Percentiles rank a stretch among this genome's conserved stretches.
Conservation (phyloP, 2,113 vertebrate genomes). For the Prionailurus viverrinus region DNA sequence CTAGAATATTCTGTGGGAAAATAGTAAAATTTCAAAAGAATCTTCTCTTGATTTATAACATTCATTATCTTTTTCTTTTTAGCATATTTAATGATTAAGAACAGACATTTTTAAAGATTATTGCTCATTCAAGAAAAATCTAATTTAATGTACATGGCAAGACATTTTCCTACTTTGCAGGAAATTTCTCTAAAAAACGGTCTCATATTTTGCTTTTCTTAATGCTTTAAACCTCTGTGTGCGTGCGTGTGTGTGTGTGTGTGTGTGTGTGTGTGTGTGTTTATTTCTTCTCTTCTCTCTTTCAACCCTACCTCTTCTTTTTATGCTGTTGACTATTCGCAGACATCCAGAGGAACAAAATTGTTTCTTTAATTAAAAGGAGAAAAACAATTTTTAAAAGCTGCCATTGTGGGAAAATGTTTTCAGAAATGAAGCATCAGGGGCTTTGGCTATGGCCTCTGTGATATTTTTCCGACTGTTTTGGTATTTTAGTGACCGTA, state of each 20-base stretch:
- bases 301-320: not conserved
- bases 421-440: constrained; percentile 79
- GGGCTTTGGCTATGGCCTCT: constrained; percentile 71
- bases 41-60: not conserved
- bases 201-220: not conserved
- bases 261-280: not conserved
- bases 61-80: constrained; percentile 26
- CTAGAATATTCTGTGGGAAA: not conserved
- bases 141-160: not conserved
- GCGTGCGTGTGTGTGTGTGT: too few species aligned
- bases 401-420: constrained; percentile 76
- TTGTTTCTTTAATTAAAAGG: constrained; percentile 79
- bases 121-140: not conserved
- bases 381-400: constrained; percentile 77
- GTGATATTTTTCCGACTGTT: constrained; percentile 78
- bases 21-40: constrained; percentile 17
- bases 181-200: not conserved
- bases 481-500: constrained; percentile 84
- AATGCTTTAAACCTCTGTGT: not conserved
- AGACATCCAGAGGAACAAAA: constrained; percentile 66
- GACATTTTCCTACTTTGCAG: constrained; percentile 33
- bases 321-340: constrained; percentile 62
- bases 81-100: not conserved
- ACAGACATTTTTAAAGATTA: not conserved
- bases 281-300: not conserved